Evolutionary conservation across 1,140 invertebrate genomes (phyloP).

Genomic region (Macrobrachium nipponense): DNA sequence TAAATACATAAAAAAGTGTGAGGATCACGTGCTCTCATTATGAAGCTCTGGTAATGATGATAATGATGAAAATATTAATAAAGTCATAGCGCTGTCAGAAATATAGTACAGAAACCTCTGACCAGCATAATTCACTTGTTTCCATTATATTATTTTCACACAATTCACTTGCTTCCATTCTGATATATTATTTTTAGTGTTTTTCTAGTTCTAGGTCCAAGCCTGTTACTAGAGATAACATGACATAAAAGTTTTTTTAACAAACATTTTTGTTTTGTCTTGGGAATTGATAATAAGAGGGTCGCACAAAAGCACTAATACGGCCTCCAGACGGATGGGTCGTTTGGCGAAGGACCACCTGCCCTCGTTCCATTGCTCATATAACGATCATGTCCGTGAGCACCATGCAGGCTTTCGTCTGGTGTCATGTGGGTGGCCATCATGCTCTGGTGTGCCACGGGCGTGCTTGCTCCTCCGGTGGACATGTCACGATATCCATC

Average conservation of each 20-base stretch:
- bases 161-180: not conserved
- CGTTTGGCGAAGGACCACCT: constrained; percentile 51
- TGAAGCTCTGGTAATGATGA: not conserved
- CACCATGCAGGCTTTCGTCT: constrained; percentile 42
- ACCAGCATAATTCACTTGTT: not conserved
- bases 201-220: not conserved
- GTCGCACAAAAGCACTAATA: constrained; percentile 14
- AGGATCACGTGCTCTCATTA: not conserved
- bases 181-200: not conserved
- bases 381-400: constrained; percentile 47
- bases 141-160: too few relatives aligned
- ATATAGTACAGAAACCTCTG: not conserved
- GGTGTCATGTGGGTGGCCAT: constrained; percentile 48
- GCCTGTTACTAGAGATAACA: not conserved
- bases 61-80: constrained; percentile 10
- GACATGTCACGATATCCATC: constrained; percentile 55
- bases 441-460: constrained; percentile 46
- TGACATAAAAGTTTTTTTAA: not conserved
- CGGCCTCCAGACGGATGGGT: constrained; percentile 51
- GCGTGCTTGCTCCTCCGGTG: constrained; percentile 37
- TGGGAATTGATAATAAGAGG: not conserved
- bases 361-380: constrained; percentile 52
- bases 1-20: not conserved
- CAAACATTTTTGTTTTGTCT: not conserved
- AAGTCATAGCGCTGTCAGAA: not conserved